These are phyloP conservation scores for Proteles cristata DNA, from an alignment of 2,113 vertebrate genomes.

Conservation along the genomic window DNA sequence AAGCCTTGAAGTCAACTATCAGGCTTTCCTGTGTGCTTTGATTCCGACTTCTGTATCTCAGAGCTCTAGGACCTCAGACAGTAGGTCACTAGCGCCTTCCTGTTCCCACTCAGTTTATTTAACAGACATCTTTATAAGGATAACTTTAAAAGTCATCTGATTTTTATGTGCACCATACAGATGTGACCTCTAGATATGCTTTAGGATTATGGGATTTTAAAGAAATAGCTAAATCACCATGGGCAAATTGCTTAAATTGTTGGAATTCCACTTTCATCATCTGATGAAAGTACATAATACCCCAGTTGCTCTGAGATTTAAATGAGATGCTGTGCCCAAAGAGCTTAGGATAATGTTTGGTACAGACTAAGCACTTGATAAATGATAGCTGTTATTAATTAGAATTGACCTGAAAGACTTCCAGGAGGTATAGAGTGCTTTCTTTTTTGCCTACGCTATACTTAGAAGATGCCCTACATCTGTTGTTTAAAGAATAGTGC, in stretches of 20 bases:
- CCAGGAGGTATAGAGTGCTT: not conserved
- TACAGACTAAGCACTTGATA: not conserved
- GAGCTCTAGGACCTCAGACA: not conserved
- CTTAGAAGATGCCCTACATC: not conserved
- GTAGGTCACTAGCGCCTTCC: not conserved
- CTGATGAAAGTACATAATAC: not conserved
- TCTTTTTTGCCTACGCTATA: not conserved
- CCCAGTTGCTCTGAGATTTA: not conserved
- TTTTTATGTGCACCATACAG: not conserved
- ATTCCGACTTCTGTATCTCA: not conserved
- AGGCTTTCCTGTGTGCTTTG: not conserved
- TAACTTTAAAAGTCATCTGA: not conserved
- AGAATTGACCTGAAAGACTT: not conserved
- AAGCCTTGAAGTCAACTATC: not conserved
- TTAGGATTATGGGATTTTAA: conserved; percentile 6
- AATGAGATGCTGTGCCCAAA: not conserved
- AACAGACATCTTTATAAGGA: not conserved
- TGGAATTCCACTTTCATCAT: not conserved
- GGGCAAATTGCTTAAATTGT: not conserved
- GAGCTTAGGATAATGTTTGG: not conserved
- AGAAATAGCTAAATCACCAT: not conserved
- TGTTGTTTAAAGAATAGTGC: not conserved
- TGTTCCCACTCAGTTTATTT: not conserved
- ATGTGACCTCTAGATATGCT: not conserved
- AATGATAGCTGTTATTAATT: not conserved